Evolutionary conservation across 2,797 vertebrate genomes (phyloP).

Genomic region (Phrynocephalus guinanensis): DNA sequence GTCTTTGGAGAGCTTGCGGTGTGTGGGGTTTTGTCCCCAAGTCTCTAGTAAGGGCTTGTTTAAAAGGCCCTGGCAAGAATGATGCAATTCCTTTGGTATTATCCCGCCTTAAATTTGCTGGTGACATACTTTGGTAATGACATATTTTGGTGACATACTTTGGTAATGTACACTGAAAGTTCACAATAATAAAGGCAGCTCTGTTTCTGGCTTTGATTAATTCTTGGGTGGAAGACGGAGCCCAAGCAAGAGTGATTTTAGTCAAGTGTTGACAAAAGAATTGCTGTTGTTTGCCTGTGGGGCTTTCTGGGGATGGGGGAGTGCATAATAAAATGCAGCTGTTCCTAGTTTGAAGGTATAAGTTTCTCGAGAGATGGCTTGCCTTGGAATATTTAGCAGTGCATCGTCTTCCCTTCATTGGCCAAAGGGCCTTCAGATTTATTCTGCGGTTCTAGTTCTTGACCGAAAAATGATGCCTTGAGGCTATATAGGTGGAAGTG

Average conservation of each 20-base stretch:
- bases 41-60: no score
- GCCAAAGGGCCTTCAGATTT: neutral
- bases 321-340: constrained; percentile 7
- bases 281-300: neutral
- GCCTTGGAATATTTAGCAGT: neutral
- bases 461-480: neutral
- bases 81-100: neutral
- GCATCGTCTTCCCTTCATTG: neutral
- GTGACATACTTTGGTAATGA: neutral
- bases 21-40: neutral
- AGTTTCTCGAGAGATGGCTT: neutral
- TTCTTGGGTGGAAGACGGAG: neutral
- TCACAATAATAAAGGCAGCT: neutral
- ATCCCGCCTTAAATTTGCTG: neutral
- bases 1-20: constrained; percentile 5
- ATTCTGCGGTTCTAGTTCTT: constrained; percentile 2
- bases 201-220: neutral
- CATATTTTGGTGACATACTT: neutral
- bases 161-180: neutral
- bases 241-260: neutral
- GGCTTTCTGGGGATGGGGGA: neutral
- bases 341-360: neutral
- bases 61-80: neutral
- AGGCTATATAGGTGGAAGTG: neutral
- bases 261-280: neutral